Base-by-base conservation (phyloP, 1,140 invertebrate genomes). In the Drosophila takahashii region DNA sequence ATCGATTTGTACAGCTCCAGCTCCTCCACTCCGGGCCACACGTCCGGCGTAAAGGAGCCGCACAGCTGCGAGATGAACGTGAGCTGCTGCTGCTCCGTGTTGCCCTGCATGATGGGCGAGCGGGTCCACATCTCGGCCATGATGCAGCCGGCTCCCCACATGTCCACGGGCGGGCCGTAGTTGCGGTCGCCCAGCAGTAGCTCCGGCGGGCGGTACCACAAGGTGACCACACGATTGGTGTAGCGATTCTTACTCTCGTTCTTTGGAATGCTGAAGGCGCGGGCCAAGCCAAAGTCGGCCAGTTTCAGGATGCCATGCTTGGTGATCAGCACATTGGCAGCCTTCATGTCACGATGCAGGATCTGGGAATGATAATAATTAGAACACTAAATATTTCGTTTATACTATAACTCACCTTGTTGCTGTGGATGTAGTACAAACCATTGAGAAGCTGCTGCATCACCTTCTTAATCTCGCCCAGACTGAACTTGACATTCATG, bases 91-190 rank as follows among this genome's bases (percentile, higher is more conserved):
- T 99, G 98, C 90, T 99, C 98, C 9, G 97, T 98, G 72, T 96
- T 97, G 1, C 99, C 99, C 94, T 98, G 96, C 95, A 96, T 96
- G 57, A 96, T 96, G 1, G 96, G 96, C 18, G 95, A 96, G 32
- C 98, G 93, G 0, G 98, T 99, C 98, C 98, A 99, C 97, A 99
- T 98, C 93, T 99, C 98, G 0, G 98, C 98, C 98, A 99, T 99
- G 42, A 99, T 99, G 90, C 98, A 99, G 0, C 98, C 99, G 27
- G 97, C 98, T 10, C 98, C 98, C 98, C 98, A 99, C 92, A 99
- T 95, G 93, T 99, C 99, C 27, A 99, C 98, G 0, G 98, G 96
- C 9, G 98, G 97, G 0, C 98, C 98, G 92, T 99, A 99, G 93
- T 99, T 98, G 18, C 98, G 93, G 84, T 99, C 98, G 32, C 99